These are phyloP conservation scores for Trissonchulus sp. DNA, from an alignment of 2,888 invertebrate species.

Conservation along the genomic window DNA sequence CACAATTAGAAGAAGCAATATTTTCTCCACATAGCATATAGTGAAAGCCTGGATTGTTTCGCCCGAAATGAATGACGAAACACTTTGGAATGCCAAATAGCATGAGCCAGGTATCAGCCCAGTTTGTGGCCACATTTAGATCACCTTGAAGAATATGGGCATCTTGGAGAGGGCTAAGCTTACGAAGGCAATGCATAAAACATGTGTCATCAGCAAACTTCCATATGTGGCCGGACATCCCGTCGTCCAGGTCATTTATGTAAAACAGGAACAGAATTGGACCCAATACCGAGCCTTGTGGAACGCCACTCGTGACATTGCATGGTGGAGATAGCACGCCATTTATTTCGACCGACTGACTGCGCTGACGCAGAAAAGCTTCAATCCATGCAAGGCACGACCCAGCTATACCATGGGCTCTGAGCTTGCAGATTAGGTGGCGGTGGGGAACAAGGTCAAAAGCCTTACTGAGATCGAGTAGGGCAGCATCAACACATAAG, in stretches of 20 bases:
- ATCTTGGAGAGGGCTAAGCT: neutral
- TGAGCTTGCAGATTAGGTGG: too few relatives aligned
- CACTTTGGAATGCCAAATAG: neutral
- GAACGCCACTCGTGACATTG: too few relatives aligned
- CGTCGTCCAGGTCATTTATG: too few relatives aligned
- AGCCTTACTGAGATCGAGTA: too few relatives aligned
- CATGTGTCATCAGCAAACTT: slow-evolving; percentile 7
- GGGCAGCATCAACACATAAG: too few relatives aligned
- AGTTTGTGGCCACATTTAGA: neutral
- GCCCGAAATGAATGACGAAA: neutral
- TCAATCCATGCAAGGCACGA: too few relatives aligned
- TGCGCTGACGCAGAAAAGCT: too few relatives aligned
- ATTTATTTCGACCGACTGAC: too few relatives aligned
- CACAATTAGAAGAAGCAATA: neutral
- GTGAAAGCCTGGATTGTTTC: neutral
- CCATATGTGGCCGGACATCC: neutral
- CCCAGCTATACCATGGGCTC: too few relatives aligned
- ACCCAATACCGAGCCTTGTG: slow-evolving; percentile 10
- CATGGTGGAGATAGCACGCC: too few relatives aligned
- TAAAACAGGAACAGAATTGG: slow-evolving; percentile 5
- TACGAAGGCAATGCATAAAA: neutral
- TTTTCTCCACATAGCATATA: neutral
- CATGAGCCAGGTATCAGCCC: neutral
- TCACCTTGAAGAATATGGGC: neutral
- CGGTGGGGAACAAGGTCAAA: too few relatives aligned